These are phyloP conservation scores for Leptoteleia sp. DNA, from an alignment of 1,140 invertebrate genomes.

Conservation along the genomic window DNA sequence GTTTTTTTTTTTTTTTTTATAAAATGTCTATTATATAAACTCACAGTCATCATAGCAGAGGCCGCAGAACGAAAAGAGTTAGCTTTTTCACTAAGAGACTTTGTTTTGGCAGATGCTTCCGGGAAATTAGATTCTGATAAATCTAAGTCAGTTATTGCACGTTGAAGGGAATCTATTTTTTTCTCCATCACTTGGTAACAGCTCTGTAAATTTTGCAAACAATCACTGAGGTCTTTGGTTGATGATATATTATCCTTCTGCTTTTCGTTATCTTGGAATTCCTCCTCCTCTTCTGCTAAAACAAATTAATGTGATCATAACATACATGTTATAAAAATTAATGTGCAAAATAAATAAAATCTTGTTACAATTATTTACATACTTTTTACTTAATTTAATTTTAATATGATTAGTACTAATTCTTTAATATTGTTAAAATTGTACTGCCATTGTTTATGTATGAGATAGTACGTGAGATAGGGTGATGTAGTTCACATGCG, in stretches of 20 bases:
- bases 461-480: too few species aligned
- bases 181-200: slow-evolving; percentile 95
- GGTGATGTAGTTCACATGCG: too few species aligned
- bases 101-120: slow-evolving; percentile 84
- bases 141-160: slow-evolving; percentile 92
- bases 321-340: neutral
- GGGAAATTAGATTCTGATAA: slow-evolving; percentile 83
- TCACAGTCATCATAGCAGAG: slow-evolving; percentile 97
- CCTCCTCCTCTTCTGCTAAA: slow-evolving; percentile 92
- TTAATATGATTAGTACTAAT: too few species aligned
- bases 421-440: too few species aligned
- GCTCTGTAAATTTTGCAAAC: slow-evolving; percentile 93
- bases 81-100: slow-evolving; percentile 93
- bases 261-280: slow-evolving; percentile 81
- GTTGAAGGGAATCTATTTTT: slow-evolving; percentile 91
- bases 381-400: too few species aligned
- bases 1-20: too few species aligned
- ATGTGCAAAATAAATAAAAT: neutral
- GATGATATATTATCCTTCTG: slow-evolving; percentile 81
- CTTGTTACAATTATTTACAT: neutral
- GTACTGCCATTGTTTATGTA: too few species aligned
- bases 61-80: slow-evolving; percentile 96
- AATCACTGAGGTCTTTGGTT: slow-evolving; percentile 84
- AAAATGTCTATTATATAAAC: slow-evolving; percentile 72
- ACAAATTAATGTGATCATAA: slow-evolving; percentile 64